Conservation (phyloP, 2,888 invertebrate species). For the Platycheirus rosarum region DNA sequence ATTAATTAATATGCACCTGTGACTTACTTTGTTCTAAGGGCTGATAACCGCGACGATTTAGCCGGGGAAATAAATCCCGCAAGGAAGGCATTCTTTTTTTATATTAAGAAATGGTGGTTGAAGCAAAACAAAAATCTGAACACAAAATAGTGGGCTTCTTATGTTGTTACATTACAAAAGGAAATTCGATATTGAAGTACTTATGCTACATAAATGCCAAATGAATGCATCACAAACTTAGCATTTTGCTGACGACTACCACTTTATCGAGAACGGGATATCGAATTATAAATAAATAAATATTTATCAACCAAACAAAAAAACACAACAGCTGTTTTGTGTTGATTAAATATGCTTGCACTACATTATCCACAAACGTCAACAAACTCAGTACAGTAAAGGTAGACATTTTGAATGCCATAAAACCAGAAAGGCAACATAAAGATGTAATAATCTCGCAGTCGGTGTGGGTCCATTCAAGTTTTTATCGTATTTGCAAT, state of each 20-base stretch:
- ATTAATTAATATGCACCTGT: not conserved
- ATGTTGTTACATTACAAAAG: conserved; percentile 11
- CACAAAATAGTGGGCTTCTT: not conserved
- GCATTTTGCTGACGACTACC: conserved; percentile 1
- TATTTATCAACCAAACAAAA: not conserved
- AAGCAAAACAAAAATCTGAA: conserved; percentile 22
- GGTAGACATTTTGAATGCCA: not conserved
- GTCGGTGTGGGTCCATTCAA: too few relatives aligned
- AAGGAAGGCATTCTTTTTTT: conserved; percentile 74
- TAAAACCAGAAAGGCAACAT: too few relatives aligned
- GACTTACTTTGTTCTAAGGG: conserved; percentile 75
- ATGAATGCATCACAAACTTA: not conserved
- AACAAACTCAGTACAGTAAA: conserved; percentile 1
- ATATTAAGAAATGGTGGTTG: conserved; percentile 13
- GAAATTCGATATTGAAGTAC: not conserved
- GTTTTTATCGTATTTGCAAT: too few relatives aligned
- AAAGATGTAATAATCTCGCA: too few relatives aligned
- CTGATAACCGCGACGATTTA: conserved; percentile 82
- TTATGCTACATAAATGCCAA: not conserved
- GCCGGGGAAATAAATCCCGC: conserved; percentile 75
- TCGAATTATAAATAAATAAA: not conserved
- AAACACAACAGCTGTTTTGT: conserved; percentile 5
- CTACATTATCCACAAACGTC: not conserved
- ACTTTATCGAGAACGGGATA: not conserved
- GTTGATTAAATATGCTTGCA: not conserved